Percentiles rank a stretch among this genome's conserved stretches.
These are phyloP conservation scores for Oncorhynchus keta DNA, from an alignment of 2,113 vertebrate species.

Conservation along the genomic window DNA sequence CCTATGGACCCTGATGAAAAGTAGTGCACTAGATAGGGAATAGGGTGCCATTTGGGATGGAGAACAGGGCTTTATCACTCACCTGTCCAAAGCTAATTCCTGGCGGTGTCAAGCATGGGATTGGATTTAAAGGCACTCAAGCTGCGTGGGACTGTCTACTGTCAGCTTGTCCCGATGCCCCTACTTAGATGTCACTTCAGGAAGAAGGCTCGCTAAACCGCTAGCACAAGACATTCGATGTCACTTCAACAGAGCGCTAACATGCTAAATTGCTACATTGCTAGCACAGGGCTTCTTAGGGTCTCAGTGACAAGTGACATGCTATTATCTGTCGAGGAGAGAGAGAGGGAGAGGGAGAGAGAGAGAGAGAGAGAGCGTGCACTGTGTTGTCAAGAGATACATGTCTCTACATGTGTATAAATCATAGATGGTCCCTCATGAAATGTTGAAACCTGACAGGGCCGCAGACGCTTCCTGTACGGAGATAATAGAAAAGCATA, in stretches of 20 bases:
- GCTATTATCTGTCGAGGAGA: slow-evolving; percentile 55
- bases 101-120: slow-evolving; percentile 67
- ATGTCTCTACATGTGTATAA: slow-evolving; percentile 55
- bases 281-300: slow-evolving; percentile 44
- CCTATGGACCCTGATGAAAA: too few relatives aligned
- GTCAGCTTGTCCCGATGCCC: slow-evolving; percentile 57
- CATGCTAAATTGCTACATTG: slow-evolving; percentile 10
- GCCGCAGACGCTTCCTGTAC: slow-evolving; percentile 42
- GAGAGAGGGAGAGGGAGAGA: background rate
- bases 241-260: slow-evolving; percentile 48
- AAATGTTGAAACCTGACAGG: slow-evolving; percentile 36
- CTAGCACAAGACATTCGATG: slow-evolving; percentile 11
- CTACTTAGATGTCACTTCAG: slow-evolving; percentile 44
- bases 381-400: slow-evolving; percentile 42
- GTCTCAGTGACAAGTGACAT: slow-evolving; percentile 50
- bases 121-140: slow-evolving; percentile 66
- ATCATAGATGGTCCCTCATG: slow-evolving; percentile 55
- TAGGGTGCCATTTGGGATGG: background rate
- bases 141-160: slow-evolving; percentile 50
- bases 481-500: slow-evolving; percentile 49
- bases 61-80: slow-evolving; percentile 63
- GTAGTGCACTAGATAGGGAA: background rate
- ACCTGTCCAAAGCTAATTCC: slow-evolving; percentile 72
- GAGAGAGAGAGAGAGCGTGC: background rate
- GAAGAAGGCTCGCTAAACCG: too few relatives aligned